phyloP scores from a whole-genome alignment of 2,113 vertebrate species.

The Campylorhamphus procurvoides region DNA sequence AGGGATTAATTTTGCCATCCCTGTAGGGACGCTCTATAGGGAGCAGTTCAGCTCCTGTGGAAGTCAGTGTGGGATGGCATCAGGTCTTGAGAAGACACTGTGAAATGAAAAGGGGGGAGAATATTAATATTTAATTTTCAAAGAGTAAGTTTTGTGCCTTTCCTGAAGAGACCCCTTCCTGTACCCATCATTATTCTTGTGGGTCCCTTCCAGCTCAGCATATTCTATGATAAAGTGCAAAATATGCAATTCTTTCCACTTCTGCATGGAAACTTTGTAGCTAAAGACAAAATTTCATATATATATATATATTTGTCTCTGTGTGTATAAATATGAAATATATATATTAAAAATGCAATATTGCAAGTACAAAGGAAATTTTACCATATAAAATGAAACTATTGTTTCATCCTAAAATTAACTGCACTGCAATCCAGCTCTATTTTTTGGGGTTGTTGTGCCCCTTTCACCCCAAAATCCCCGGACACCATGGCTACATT shows the following conservation, averaged over 20 bases:
- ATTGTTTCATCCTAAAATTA: background rate
- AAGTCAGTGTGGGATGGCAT: background rate
- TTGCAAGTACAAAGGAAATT: background rate
- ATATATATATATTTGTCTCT: no score
- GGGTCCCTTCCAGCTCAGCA: background rate
- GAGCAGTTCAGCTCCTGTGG: background rate
- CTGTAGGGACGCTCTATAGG: background rate
- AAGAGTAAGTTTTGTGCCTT: background rate
- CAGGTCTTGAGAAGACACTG: background rate
- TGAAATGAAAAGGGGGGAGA: background rate
- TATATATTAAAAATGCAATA: background rate
- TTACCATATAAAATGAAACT: background rate
- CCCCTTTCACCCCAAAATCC: background rate
- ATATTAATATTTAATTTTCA: background rate
- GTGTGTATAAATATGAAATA: background rate
- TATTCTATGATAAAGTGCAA: background rate
- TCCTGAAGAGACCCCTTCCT: background rate
- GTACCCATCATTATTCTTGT: background rate
- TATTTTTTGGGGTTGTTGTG: background rate
- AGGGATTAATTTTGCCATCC: background rate
- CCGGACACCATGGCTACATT: background rate
- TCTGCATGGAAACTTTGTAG: background rate
- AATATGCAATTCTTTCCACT: background rate
- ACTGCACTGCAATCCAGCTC: background rate
- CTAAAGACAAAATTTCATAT: background rate